Evolutionary conservation across 1,140 invertebrate genomes (phyloP), one percentile per base, ranked within the genome.

Genomic region (Aphis gossypii): DNA sequence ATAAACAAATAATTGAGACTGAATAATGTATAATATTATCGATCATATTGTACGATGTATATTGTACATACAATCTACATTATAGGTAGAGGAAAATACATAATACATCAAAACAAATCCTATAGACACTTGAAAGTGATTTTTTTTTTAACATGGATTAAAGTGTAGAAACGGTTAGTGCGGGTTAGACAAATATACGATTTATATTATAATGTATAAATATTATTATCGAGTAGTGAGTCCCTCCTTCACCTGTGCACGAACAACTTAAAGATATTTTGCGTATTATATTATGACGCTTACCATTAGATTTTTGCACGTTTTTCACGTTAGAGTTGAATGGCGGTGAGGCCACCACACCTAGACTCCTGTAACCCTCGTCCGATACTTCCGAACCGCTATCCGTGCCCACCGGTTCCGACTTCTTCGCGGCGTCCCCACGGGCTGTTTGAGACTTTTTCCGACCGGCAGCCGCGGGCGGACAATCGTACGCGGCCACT

Each of bases 361-460:
- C 97, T 94, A 98, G 95, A 94, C 97, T 98, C 94, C 97, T 96
- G 95, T 98, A 98, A 9, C 98, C 98, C 95, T 98, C 98, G 95
- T 98, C 98, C 83, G 97, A 98, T 38, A 98, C 97, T 95, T 98
- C 97, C 93, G 97, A 98, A 7, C 97, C 97, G 94, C 97, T 98
- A 95, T 98, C 98, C 93, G 97, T 97, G 94, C 93, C 92, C 0
- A 94, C 68, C 1, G 93, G 84, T 30, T 94, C 94, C 8, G 94
- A 93, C n/a, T 93, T 93, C 44, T 92, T 94, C 23, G 88, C 91
- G 51, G 83, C 93, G 51, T 93, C 94, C 11, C 60, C 56, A 35
- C 14, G 48, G 8, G 35, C 23, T 25, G 35, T 6, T 41, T 38
- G 51, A 18, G 92, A 92, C 41, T 82, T 90, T 25, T 76, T 89